Conservation (phyloP, 35 echinoderm and acorn worm species). For the Hemicentrotus pulcherrimus region DNA sequence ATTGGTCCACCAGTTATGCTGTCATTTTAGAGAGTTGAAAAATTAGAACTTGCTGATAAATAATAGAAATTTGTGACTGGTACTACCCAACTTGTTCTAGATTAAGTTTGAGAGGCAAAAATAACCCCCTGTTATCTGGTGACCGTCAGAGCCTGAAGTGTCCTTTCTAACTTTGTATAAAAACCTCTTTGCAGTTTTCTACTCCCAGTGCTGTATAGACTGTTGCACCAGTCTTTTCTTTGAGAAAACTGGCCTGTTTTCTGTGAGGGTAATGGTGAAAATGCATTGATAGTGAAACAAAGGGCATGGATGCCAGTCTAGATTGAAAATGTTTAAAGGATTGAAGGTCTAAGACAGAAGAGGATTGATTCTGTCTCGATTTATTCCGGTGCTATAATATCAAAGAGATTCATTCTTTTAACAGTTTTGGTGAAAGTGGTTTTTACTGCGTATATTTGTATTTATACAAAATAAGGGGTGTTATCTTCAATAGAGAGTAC, state of each 20-base stretch:
- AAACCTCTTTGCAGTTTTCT: conserved; percentile 39
- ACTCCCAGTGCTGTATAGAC: conserved; percentile 28
- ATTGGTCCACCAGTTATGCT: not conserved
- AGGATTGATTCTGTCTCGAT: not conserved
- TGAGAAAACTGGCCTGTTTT: not conserved
- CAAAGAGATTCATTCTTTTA: not conserved
- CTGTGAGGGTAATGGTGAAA: not conserved
- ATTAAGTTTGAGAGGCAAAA: not conserved
- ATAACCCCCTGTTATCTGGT: not conserved
- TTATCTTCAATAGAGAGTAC: not conserved
- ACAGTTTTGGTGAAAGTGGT: not conserved
- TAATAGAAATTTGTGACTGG: not conserved
- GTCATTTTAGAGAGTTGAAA: not conserved
- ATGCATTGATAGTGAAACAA: not conserved
- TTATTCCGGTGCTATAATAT: conserved; percentile 5
- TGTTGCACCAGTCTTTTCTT: not conserved
- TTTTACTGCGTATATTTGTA: not conserved
- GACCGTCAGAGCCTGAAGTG: not conserved
- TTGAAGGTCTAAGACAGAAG: not conserved
- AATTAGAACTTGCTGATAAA: not conserved
- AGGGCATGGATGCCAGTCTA: not conserved
- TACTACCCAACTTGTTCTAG: not conserved
- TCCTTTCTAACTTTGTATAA: conserved; percentile 29
- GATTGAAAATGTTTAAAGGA: not conserved
- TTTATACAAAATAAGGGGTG: not conserved